Evolutionary conservation across 1,140 invertebrate species (phyloP), one percentile per base, ranked within the genome.

Genomic region (Bradysia coprophila): DNA sequence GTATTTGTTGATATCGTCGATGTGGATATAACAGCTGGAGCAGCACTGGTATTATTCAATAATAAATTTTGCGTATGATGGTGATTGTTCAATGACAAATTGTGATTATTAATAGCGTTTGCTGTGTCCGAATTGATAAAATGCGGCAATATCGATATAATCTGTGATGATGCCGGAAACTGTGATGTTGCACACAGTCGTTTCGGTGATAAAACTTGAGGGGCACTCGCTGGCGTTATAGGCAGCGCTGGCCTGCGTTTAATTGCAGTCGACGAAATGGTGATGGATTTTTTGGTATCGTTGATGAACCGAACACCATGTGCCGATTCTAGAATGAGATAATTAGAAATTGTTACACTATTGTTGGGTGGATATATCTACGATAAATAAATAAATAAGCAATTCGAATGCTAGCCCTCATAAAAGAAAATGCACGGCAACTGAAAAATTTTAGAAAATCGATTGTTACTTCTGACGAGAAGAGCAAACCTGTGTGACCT

Each of bases 251-350:
- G 58, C 58, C 58, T 61, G 52, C 58, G 58, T 60, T 61, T 61
- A 54, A 60, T 60, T 57, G 58, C 58, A 55, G 60, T 59, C 54
- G 58, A 61, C 58, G 58, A 61, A 61, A 61, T 61, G 58, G 58
- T 61, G 58, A 60, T 59, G 54, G 57, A 53, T 60, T 57, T 60
- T 60, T 22, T 39, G 21, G 13, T 39, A 39, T 9, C 38, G 13
- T 21, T 21, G 38, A 22, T 22, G 38, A 39, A 39, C 23, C 38
- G 21, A 39, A 39, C 38, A 22, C 6, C 38, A 39, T 39, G 38
- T 23, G 38, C 19, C 38, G 38, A 39, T 39, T 39, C 38, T 39
- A 22, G 13, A 39, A 39, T 15, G 19, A 22, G n/a, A 38, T 5
- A 38, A 38, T 5, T 20, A 18, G 21, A 38, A 6, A 18, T 18